Base-by-base conservation (phyloP, 2,113 vertebrate genomes). In the Blennius ocellaris region DNA sequence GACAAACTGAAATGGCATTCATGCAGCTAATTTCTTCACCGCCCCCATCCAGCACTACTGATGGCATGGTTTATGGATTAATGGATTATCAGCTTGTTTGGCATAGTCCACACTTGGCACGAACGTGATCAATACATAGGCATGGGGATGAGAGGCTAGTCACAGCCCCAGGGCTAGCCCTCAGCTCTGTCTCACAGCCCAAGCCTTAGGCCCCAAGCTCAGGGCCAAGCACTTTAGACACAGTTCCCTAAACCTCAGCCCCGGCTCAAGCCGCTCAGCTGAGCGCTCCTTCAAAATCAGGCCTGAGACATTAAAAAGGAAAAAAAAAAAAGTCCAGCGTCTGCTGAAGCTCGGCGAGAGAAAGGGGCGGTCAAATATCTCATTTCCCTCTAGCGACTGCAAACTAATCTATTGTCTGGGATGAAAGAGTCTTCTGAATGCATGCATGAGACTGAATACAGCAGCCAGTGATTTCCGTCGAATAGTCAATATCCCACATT, bases 371-470 rank as follows among this genome's bases (percentile, higher is more conserved):
- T 87, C 81, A 87, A 83, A 88, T 83, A 91, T 92, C 86, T 90
- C 67, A 89, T 90, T 92, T 92, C 84, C 85, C 84, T 85, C 69
- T 10, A 70, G 89, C 74, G 41, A 86, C 63, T 86, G 75, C 81
- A 91, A 87, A 82, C 80, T 78, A 89, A 92, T 93, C 90, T 90
- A 93, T 92, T 92, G 90, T 93, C 87, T 91, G 76, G 78, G 77
- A 91, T 89, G 87, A 92, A 90, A 91, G 81, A 82, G 60, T 56
- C 58, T 48, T 77, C 67, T 80, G 89, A 92, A 90, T 90, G 88
- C 80, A 89, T 89, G 83, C 86, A 91, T 91, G 75, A 81, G 78
- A 90, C 89, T 90, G 89, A 87, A 73, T 83, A 82, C 66, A 88
- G 69, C 69, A 49, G 76, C 76, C 36, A 50, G 56, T 68, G 57